These are phyloP conservation scores for Herpailurus yagouaroundi DNA, from an alignment of 2,113 vertebrate species.

Conservation along the genomic window DNA sequence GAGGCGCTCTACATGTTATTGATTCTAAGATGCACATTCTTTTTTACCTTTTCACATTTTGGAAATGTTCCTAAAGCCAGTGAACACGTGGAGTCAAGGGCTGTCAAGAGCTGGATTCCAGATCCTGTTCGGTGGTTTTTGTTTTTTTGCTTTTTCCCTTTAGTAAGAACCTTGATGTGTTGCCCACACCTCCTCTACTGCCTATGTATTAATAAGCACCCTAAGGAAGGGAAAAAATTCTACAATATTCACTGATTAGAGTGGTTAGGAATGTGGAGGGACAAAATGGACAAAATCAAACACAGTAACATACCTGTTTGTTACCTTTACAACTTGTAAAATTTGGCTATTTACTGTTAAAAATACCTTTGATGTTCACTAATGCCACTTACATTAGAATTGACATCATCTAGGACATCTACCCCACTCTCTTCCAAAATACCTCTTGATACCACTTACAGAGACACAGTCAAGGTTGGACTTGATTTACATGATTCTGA, in stretches of 20 bases:
- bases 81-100: not conserved
- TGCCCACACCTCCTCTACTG: not conserved
- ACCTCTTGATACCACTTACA: not conserved
- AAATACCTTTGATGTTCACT: not conserved
- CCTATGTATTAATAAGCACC: not conserved
- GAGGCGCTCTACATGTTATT: not conserved
- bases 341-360: not conserved
- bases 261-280: not conserved
- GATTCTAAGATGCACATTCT: not conserved
- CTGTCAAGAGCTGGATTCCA: not conserved
- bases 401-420: not conserved
- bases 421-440: not conserved
- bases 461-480: not conserved
- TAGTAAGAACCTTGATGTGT: not conserved
- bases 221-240: not conserved
- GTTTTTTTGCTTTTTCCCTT: not conserved
- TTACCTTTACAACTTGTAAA: not conserved
- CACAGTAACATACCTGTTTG: not conserved
- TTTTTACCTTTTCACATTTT: not conserved
- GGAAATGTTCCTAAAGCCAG: not conserved
- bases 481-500: not conserved
- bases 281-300: not conserved
- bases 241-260: not conserved
- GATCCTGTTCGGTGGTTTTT: not conserved
- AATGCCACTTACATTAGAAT: not conserved